Conservation (phyloP, 64 coral and sea anemone genomes). For the Stichodactyla helianthus region DNA sequence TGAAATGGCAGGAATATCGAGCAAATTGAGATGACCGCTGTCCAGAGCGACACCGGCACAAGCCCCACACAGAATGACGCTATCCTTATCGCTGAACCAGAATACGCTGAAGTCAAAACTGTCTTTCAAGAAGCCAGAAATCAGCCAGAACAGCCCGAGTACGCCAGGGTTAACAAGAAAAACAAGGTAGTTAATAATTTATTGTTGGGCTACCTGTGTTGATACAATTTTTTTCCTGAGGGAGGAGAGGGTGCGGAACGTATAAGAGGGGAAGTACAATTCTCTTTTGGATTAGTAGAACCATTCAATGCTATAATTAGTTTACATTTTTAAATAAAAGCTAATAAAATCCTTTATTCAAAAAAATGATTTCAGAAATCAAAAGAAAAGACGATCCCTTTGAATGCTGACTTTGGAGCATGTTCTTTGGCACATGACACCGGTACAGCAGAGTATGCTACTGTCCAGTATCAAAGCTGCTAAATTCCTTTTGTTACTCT, state of each 20-base stretch:
- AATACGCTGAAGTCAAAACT: not conserved
- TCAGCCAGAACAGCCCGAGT: not conserved
- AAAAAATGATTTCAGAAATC: not conserved
- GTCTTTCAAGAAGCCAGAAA: not conserved
- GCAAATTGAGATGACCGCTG: not conserved
- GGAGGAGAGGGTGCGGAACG: too few relatives aligned
- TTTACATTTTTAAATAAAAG: not conserved
- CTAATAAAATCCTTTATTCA: not conserved
- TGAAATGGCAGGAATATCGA: not conserved
- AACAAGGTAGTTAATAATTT: not conserved
- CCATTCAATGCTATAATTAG: not conserved
- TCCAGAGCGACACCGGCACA: not conserved
- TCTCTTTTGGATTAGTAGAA: not conserved
- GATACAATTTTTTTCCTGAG: too few relatives aligned
- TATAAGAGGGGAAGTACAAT: too few relatives aligned
- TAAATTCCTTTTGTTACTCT: not conserved
- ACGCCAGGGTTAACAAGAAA: not conserved
- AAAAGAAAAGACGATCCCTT: not conserved
- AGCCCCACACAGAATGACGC: not conserved
- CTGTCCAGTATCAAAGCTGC: not conserved
- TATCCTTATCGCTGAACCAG: not conserved
- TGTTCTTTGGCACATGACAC: not conserved
- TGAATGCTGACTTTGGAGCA: not conserved
- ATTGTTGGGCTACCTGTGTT: not conserved
- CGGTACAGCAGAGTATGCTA: not conserved